A percentile compares a stretch with the other conserved stretches of the same genome.
Conservation (phyloP, 2,113 vertebrate genomes). For the Agelaius phoeniceus region DNA sequence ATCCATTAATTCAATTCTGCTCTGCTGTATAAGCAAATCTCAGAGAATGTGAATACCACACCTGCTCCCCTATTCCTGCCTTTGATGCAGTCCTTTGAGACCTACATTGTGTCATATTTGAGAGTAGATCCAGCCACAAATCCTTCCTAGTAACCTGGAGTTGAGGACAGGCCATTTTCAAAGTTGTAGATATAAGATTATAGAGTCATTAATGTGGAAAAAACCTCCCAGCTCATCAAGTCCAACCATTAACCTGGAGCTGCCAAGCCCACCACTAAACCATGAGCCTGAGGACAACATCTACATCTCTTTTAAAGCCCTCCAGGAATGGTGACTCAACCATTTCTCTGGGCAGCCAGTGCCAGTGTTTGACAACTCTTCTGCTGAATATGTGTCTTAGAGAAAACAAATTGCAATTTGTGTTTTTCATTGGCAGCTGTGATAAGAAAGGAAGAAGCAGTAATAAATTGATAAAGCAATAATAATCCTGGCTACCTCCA, state of each 20-base stretch:
- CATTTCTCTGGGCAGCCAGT: not conserved
- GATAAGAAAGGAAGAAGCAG: not conserved
- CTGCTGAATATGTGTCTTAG: not conserved
- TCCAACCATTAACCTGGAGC: not conserved
- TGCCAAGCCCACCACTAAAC: not conserved
- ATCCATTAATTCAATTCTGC: not conserved
- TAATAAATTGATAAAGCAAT: not conserved
- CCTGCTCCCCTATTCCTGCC: not conserved
- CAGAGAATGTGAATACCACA: not conserved
- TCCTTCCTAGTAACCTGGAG: not conserved
- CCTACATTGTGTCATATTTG: not conserved
- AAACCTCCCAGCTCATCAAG: not conserved
- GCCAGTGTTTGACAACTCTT: not conserved
- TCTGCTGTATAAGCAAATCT: not conserved
- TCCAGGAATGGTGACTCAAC: not conserved
- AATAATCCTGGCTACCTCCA: not conserved
- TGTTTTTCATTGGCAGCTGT: not conserved
- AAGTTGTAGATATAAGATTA: rapidly evolving
- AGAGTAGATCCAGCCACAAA: not conserved
- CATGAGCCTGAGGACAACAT: not conserved
- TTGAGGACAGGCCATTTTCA: not conserved
- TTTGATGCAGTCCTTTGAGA: not conserved
- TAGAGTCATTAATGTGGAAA: not conserved
- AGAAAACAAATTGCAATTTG: not conserved
- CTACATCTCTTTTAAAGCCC: not conserved